These are phyloP conservation scores for Megamerina dolium DNA, from an alignment of 2,888 invertebrate species.

Conservation along the genomic window DNA sequence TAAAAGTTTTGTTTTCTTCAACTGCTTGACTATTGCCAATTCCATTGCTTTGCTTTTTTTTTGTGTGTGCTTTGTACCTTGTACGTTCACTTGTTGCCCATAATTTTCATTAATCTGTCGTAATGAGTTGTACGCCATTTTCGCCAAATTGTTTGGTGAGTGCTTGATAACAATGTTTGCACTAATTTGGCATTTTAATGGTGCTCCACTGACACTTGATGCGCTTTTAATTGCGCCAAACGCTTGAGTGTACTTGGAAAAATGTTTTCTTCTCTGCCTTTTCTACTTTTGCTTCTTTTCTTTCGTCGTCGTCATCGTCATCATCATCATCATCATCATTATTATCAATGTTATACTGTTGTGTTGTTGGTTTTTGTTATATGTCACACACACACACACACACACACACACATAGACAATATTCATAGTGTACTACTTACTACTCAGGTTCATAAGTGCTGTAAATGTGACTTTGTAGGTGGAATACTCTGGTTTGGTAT, in stretches of 20 bases:
- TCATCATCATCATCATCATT: too few relatives aligned
- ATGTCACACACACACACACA: background rate
- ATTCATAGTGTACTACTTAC: too few relatives aligned
- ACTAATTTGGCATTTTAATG: constrained; percentile 48
- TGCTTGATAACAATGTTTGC: constrained; percentile 46
- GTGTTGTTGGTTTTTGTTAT: too few relatives aligned
- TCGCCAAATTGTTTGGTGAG: constrained; percentile 43
- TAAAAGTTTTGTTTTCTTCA: too few relatives aligned
- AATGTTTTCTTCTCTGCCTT: constrained; percentile 9
- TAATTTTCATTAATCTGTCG: constrained; percentile 37
- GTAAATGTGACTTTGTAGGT: too few relatives aligned
- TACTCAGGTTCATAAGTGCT: too few relatives aligned
- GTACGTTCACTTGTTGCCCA: constrained; percentile 27
- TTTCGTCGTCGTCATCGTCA: too few relatives aligned
- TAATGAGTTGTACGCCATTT: constrained; percentile 44
- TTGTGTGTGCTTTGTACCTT: too few relatives aligned
- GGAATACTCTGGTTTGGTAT: too few relatives aligned
- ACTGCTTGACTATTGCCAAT: too few relatives aligned
- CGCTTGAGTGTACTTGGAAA: constrained; percentile 32
- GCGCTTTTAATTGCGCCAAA: constrained; percentile 47
- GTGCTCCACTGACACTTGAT: constrained; percentile 47
- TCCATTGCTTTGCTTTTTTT: too few relatives aligned
- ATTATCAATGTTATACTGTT: too few relatives aligned
- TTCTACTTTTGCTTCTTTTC: constrained; percentile 20
- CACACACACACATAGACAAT: background rate